These are phyloP conservation scores for Daphoenositta chrysoptera DNA, from an alignment of 2,113 vertebrate species.

Conservation along the genomic window DNA sequence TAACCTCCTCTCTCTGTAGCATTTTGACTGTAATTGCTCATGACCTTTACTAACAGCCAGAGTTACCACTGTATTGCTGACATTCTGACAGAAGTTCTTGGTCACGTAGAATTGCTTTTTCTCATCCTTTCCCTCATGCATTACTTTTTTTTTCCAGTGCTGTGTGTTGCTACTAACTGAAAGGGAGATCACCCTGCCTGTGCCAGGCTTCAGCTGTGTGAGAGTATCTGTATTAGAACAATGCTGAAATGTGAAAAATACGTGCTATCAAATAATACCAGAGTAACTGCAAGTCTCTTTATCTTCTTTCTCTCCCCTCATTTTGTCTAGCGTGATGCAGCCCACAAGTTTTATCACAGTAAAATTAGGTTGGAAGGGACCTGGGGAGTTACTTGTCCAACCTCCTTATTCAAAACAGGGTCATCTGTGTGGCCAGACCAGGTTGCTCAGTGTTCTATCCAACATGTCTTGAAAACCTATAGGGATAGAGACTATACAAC, in stretches of 20 bases:
- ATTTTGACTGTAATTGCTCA: not conserved
- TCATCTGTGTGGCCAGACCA: not conserved
- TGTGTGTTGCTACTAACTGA: not conserved
- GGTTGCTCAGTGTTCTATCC: not conserved
- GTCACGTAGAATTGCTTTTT: accelerated
- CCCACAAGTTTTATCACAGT: not conserved
- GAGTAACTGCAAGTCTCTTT: not conserved
- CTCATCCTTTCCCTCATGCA: not conserved
- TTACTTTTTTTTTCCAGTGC: not conserved
- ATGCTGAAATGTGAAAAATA: not conserved
- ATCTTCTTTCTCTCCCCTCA: not conserved
- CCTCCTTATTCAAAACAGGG: not conserved
- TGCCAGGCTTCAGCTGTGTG: not conserved
- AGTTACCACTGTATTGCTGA: not conserved
- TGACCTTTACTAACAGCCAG: not conserved
- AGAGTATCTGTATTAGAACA: not conserved
- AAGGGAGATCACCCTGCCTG: not conserved
- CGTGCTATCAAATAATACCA: not conserved
- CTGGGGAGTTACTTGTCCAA: not conserved
- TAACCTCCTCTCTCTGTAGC: not conserved
- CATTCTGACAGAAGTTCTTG: not conserved
- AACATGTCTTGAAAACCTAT: accelerated
- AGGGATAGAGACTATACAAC: not conserved
- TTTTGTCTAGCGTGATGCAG: not conserved
- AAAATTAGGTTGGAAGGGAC: not conserved